Evolutionary conservation across 1,140 invertebrate species (phyloP).

Genomic region (Diuraphis noxia): DNA sequence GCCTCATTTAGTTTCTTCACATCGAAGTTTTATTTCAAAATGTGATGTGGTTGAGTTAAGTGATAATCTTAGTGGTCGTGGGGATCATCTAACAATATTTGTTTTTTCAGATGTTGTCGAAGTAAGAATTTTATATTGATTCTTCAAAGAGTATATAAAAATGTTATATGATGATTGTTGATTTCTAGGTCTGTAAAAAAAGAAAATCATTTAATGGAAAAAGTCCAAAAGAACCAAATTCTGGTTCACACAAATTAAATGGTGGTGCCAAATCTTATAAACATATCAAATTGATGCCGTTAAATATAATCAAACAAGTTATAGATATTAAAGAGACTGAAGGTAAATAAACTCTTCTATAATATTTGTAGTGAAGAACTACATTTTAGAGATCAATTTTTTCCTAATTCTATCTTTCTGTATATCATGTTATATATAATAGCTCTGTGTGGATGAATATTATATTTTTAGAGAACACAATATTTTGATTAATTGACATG

Average conservation of each 20-base stretch:
- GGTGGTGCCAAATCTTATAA: constrained; percentile 81
- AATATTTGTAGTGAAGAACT: background rate
- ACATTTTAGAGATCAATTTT: background rate
- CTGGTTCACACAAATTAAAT: constrained; percentile 63
- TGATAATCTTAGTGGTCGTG: constrained; percentile 81
- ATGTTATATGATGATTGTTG: background rate
- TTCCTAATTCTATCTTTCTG: background rate
- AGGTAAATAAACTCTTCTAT: constrained; percentile 54
- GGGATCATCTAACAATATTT: constrained; percentile 85
- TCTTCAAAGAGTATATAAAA: background rate
- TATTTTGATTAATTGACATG: no score
- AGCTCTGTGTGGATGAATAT: background rate
- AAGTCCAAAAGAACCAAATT: constrained; percentile 69
- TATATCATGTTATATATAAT: background rate
- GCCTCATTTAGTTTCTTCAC: constrained; percentile 87
- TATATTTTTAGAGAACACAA: background rate
- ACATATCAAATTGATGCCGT: constrained; percentile 84
- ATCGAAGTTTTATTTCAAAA: constrained; percentile 82
- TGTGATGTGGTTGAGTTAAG: constrained; percentile 88
- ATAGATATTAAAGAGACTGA: constrained; percentile 86
- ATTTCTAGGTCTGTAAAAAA: constrained; percentile 71
- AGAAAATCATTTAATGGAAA: constrained; percentile 74
- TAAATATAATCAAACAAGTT: constrained; percentile 86
- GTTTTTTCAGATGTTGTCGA: constrained; percentile 93
- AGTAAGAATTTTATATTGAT: constrained; percentile 66